A percentile compares a stretch with the other conserved stretches of the same genome.
Evolutionary conservation across 1,140 invertebrate genomes (phyloP).

Genomic region (Diorhabda elongata): DNA sequence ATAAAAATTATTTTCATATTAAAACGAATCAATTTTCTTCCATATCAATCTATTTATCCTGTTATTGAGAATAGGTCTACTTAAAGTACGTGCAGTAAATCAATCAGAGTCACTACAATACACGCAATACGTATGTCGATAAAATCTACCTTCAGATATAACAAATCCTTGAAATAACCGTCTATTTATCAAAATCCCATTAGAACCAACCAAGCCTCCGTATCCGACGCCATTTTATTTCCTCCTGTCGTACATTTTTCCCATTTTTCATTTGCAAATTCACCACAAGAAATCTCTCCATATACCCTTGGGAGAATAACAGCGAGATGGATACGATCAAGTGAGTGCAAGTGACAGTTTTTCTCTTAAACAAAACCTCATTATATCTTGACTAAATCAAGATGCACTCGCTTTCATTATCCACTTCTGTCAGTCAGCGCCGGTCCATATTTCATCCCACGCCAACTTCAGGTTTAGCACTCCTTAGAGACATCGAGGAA

Average conservation of each 20-base stretch:
- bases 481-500: constrained; percentile 7
- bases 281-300: background rate
- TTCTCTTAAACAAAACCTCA: constrained; percentile 16
- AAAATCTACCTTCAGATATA: too few relatives aligned
- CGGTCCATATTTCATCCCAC: constrained; percentile 18
- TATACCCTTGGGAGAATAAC: background rate
- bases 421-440: constrained; percentile 14
- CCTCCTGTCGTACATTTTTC: background rate
- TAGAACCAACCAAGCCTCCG: background rate
- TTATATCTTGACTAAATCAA: constrained; percentile 12
- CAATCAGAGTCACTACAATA: too few relatives aligned
- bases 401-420: constrained; percentile 17
- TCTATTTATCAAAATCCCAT: constrained; percentile 5
- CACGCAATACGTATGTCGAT: too few relatives aligned
- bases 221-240: background rate
- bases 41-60: too few relatives aligned
- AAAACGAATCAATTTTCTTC: too few relatives aligned
- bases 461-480: constrained; percentile 15
- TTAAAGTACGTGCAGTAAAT: too few relatives aligned
- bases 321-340: background rate
- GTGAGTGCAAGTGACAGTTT: constrained; percentile 17
- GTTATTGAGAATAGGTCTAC: too few relatives aligned
- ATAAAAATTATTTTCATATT: too few relatives aligned
- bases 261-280: constrained; percentile 3
- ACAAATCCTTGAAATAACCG: too few relatives aligned